These are phyloP conservation scores for Tenebrio molitor DNA, from an alignment of 1,140 invertebrate species.

Conservation along the genomic window DNA sequence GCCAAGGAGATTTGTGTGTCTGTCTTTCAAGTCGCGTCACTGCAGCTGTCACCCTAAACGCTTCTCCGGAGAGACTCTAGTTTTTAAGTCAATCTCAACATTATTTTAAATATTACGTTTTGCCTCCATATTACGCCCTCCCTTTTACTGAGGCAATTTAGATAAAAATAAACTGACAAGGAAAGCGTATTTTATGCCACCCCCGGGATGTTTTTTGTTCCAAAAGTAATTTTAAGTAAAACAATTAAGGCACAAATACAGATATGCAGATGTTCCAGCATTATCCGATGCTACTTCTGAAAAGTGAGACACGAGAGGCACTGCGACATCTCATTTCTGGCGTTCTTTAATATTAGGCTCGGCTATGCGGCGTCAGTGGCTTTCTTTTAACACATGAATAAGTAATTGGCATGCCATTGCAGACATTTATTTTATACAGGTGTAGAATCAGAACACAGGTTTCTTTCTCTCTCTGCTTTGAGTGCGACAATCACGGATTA, in stretches of 20 bases:
- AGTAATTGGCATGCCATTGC: too few relatives aligned
- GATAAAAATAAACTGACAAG: constrained; percentile 55
- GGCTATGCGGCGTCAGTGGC: too few relatives aligned
- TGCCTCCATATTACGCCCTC: constrained; percentile 34
- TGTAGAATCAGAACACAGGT: too few relatives aligned
- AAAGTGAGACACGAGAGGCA: constrained; percentile 4
- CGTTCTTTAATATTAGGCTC: too few relatives aligned
- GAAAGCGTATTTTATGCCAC: constrained; percentile 53
- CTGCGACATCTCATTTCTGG: too few relatives aligned
- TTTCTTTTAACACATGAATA: too few relatives aligned
- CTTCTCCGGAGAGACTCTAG: constrained; percentile 10
- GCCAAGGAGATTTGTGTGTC: constrained; percentile 62
- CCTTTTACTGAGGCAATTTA: constrained; percentile 48
- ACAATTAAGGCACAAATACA: constrained; percentile 47
- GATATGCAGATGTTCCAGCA: constrained; percentile 32
- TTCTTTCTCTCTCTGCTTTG: too few relatives aligned
- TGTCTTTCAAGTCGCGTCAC: constrained; percentile 56
- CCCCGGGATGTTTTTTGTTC: constrained; percentile 53
- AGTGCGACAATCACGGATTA: too few relatives aligned
- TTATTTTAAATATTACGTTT: constrained; percentile 54
- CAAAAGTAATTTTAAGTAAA: constrained; percentile 53
- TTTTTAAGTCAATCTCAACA: constrained; percentile 49
- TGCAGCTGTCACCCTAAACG: constrained; percentile 58
- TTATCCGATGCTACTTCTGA: not conserved
- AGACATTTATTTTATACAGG: too few relatives aligned